Base-by-base conservation (phyloP, 2,113 vertebrate species). In the Cyanocitta stelleri region DNA sequence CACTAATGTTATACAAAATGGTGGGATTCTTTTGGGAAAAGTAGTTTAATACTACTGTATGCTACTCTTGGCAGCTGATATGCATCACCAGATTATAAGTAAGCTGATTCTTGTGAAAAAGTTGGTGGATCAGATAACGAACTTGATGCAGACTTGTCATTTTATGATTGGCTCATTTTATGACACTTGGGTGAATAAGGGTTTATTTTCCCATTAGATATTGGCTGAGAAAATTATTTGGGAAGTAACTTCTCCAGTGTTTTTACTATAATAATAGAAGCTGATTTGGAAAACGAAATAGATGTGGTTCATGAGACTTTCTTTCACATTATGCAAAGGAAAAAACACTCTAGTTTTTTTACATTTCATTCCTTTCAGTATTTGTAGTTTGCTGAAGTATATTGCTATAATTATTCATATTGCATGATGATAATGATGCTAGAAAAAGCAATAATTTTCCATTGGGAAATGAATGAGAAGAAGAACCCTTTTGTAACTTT, bases 21-120 rank as follows among this genome's bases (percentile, higher is more conserved):
- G 17, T 75, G 59, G 6, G 1, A 9, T 85, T 37, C 84, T 68
- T 84, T 66, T 46, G 43, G 17, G 94, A 80, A 55, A 63, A 71
- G 54, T 51, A 74, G 74, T 71, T 77, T 93, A 79, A 46, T 85
- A 81, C n/a, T 64, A 76, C 75, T 66, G 4, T 64, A 69, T 59
- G 12, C 52, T 77, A 44, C 29, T 77, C 35, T 89, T 92, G 79
- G 82, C 64, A 77, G 58, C 59, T 78, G 35, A 90, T 62, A 67
- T 24, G 37, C 41, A 79, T 55, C 39, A 80, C 30, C 59, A 51
- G 77, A 16, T 64, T 85, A 76, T 72, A 96, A 96, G 62, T 77
- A 86, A 93, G 41, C 32, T 86, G 90, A 93, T 86, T 94, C 85
- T 89, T 14, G 7, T 92, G 84, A 91, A 94, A 86, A 93, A 95